These are phyloP conservation scores for Siniperca scherzeri DNA, from an alignment of 2,797 vertebrate genomes.

Conservation along the genomic window DNA sequence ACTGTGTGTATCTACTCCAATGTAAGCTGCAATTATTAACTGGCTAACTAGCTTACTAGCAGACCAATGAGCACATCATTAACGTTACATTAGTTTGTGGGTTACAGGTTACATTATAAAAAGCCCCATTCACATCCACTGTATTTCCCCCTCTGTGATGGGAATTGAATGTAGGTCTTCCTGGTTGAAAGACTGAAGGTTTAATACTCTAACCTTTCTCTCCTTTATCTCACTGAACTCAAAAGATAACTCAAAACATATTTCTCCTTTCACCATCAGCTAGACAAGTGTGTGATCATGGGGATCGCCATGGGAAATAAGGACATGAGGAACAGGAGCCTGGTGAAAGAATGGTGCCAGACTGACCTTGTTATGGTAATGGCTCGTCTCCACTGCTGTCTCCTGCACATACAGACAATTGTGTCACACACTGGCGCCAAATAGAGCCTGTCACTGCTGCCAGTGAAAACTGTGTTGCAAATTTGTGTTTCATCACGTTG, in stretches of 20 bases:
- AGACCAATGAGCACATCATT: not conserved
- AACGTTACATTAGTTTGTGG: not conserved
- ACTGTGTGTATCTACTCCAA: not conserved
- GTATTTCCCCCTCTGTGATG: not conserved
- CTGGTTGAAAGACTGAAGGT: not conserved
- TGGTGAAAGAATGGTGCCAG: conserved; percentile 91
- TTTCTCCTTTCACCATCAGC: conserved; percentile 75
- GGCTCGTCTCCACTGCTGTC: conserved; percentile 30
- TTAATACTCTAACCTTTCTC: not conserved
- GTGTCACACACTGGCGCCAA: conserved; percentile 43
- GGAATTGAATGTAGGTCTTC: not conserved
- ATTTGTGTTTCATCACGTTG: conserved; percentile 24
- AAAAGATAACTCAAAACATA: conserved; percentile 1
- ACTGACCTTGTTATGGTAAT: conserved; percentile 71
- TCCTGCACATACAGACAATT: conserved; percentile 43
- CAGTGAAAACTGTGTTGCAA: conserved; percentile 21
- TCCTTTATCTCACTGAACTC: not conserved
- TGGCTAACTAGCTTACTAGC: too few species aligned
- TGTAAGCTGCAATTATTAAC: too few species aligned
- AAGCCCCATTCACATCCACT: too few species aligned
- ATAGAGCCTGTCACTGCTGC: conserved; percentile 24
- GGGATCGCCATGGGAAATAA: conserved; percentile 90
- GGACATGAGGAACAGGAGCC: conserved; percentile 90
- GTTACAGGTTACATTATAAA: too few species aligned
- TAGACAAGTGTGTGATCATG: conserved; percentile 94